Conservation (phyloP, 2,888 invertebrate species). For the Rotaria macrura region DNA sequence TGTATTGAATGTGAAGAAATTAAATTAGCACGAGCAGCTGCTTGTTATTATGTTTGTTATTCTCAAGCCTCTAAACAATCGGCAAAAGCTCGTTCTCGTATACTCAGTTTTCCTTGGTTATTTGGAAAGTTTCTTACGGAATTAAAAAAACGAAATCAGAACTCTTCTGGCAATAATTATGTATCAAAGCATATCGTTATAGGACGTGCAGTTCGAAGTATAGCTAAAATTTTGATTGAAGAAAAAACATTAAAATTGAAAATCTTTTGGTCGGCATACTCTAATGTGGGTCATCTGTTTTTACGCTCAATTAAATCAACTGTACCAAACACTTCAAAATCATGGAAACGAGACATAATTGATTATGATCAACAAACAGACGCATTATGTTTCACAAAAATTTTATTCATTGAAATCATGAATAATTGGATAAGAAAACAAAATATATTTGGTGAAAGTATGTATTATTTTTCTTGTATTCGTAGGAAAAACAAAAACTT, state of each 20-base stretch:
- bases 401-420: constrained; percentile 6
- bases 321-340: not conserved
- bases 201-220: not conserved
- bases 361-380: not conserved
- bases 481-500: not conserved
- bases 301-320: not conserved
- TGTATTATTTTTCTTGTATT: not conserved
- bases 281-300: not conserved
- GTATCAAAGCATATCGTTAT: not conserved
- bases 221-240: not conserved
- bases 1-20: not conserved
- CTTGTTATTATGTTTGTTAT: not conserved
- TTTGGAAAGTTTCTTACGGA: not conserved
- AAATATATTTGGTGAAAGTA: not conserved
- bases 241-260: not conserved
- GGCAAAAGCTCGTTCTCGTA: constrained; percentile 11
- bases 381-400: not conserved
- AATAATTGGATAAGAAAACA: not conserved
- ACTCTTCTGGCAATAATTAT: not conserved
- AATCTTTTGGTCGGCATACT: not conserved
- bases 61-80: not conserved
- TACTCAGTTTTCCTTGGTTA: constrained; percentile 13
- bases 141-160: not conserved
- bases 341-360: not conserved
- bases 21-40: not conserved